Evolutionary conservation across 2,888 invertebrate genomes (phyloP).

Genomic region (Ichneumoninae sp.): DNA sequence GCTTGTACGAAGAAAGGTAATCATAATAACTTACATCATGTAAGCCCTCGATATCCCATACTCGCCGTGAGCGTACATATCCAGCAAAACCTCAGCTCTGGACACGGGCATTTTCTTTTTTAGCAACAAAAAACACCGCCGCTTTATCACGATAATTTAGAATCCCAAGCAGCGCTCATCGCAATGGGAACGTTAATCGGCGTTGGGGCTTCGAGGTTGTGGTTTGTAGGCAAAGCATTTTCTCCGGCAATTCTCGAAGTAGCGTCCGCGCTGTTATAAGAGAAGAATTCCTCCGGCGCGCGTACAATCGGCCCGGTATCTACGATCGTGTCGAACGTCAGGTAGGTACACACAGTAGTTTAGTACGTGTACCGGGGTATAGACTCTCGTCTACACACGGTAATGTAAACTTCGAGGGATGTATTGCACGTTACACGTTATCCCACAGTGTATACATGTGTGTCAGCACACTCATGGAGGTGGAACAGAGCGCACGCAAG

Average conservation of each 20-base stretch:
- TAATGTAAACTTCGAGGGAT: background rate
- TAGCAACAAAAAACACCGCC: background rate
- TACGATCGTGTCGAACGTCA: constrained; percentile 64
- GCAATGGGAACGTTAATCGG: constrained; percentile 58
- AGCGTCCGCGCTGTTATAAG: constrained; percentile 16
- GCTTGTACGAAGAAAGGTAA: background rate
- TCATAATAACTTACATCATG: constrained; percentile 72
- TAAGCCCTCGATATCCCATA: constrained; percentile 76
- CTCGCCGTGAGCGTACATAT: constrained; percentile 75
- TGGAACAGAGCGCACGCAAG: constrained; percentile 3
- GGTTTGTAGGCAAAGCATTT: constrained; percentile 41
- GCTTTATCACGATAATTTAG: constrained; percentile 31
- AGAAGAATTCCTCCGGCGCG: constrained; percentile 45
- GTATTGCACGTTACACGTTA: constrained; percentile 5
- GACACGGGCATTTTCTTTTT: constrained; percentile 71
- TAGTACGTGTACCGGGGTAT: constrained; percentile 15
- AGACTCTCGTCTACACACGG: constrained; percentile 1
- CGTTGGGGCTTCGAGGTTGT: background rate
- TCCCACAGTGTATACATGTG: background rate
- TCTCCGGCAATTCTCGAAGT: constrained; percentile 16
- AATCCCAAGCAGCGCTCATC: constrained; percentile 5
- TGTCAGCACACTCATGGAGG: background rate
- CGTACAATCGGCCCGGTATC: constrained; percentile 55
- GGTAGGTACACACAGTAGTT: constrained; percentile 36
- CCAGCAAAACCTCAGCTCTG: constrained; percentile 75